These are phyloP conservation scores for Atractosteus spatula DNA, from an alignment of 2,113 vertebrate species.

Conservation along the genomic window DNA sequence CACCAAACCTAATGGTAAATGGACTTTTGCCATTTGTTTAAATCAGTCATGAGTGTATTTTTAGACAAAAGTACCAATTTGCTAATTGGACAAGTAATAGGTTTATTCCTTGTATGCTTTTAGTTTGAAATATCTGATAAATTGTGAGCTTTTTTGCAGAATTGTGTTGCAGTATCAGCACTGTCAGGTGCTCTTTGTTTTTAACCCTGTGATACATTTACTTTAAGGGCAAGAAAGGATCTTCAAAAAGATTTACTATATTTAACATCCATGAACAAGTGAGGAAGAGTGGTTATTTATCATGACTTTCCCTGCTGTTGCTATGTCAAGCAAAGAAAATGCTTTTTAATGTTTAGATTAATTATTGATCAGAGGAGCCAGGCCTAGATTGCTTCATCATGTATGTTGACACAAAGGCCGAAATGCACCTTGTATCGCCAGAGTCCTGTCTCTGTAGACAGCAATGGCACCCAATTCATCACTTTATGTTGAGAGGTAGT, in stretches of 20 bases:
- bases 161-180: neutral
- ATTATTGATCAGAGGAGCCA: conserved; percentile 59
- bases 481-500: conserved; percentile 50
- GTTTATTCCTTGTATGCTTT: conserved; percentile 8
- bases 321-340: conserved; percentile 50
- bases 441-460: conserved; percentile 40
- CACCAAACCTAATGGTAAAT: neutral
- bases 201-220: conserved; percentile 13
- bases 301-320: conserved; percentile 38
- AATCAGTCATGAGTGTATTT: neutral
- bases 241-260: conserved; percentile 31
- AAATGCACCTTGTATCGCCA: conserved; percentile 19
- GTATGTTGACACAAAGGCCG: conserved; percentile 38
- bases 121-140: conserved; percentile 21
- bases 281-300: conserved; percentile 17
- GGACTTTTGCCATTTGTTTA: conserved; percentile 1
- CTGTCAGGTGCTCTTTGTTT: conserved; percentile 8
- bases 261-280: conserved; percentile 18
- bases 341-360: conserved; percentile 64
- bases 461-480: conserved; percentile 57
- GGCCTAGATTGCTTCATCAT: conserved; percentile 34
- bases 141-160: conserved; percentile 9
- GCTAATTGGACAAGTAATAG: conserved; percentile 19
- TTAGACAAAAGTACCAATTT: conserved; percentile 2
- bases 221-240: conserved; percentile 29